These are phyloP conservation scores for Paedocypris sp. DNA, from an alignment of 2,113 vertebrate species.

Conservation along the genomic window DNA sequence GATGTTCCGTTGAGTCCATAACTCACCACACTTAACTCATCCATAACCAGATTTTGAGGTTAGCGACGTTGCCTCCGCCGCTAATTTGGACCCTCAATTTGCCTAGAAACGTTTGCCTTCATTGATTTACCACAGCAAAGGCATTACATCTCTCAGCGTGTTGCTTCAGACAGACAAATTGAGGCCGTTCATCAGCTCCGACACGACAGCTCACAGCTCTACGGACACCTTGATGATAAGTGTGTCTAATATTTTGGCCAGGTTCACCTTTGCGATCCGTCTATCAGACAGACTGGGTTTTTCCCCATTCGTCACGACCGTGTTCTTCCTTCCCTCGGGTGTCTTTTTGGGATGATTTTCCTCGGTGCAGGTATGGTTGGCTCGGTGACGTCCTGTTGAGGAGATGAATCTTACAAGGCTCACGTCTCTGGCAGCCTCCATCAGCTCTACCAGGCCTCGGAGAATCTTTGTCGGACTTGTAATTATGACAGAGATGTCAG, in stretches of 20 bases:
- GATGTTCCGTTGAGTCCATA: not conserved
- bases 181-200: constrained; percentile 6
- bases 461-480: constrained; percentile 24
- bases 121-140: constrained; percentile 10
- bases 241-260: constrained; percentile 16
- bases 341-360: constrained; percentile 12
- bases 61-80: not conserved
- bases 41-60: too few species aligned
- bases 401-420: constrained; percentile 20
- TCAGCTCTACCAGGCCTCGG: constrained; percentile 27
- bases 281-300: constrained; percentile 5
- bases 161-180: constrained; percentile 8
- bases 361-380: constrained; percentile 16
- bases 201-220: constrained; percentile 20
- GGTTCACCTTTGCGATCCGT: constrained; percentile 5
- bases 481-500: constrained; percentile 37
- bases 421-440: constrained; percentile 19
- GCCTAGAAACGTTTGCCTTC: not conserved
- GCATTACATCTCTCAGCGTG: constrained; percentile 2
- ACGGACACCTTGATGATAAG: not conserved
- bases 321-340: not conserved
- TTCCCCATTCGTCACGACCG: constrained; percentile 18
- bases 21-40: too few species aligned
- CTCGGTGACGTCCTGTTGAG: constrained; percentile 1
- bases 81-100: not conserved